Evolutionary conservation across 2,888 invertebrate species (phyloP).

Genomic region (Ashinkailepas kermadecensis): DNA sequence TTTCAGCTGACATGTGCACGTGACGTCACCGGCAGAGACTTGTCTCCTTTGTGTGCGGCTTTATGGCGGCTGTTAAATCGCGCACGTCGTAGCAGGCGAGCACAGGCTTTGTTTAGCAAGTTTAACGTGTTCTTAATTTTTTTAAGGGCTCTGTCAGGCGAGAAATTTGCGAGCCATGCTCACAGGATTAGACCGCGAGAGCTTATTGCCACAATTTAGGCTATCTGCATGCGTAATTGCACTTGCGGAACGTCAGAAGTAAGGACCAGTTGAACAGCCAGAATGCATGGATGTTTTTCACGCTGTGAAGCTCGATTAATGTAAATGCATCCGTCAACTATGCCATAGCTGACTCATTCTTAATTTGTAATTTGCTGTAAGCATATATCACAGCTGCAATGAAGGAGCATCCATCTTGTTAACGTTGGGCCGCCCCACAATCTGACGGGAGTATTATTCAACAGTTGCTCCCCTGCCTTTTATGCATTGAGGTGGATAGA

Average conservation of each 20-base stretch:
- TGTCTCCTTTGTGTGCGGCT: conserved; percentile 1
- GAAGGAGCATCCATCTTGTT: too few species aligned
- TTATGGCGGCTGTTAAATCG: neutral
- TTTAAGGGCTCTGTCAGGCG: neutral
- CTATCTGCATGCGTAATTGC: neutral
- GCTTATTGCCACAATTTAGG: neutral
- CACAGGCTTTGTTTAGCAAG: neutral
- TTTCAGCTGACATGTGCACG: neutral
- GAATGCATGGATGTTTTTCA: too few species aligned
- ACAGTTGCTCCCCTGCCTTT: too few species aligned
- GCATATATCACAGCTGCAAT: too few species aligned
- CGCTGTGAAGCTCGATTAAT: too few species aligned
- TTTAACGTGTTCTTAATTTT: conserved; percentile 12
- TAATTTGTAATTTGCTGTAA: too few species aligned
- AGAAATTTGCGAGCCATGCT: neutral
- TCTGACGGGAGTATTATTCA: too few species aligned
- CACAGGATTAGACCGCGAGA: neutral
- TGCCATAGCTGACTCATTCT: too few species aligned
- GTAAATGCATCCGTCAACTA: too few species aligned
- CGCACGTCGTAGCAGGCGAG: neutral
- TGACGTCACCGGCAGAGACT: neutral
- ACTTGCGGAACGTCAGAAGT: neutral
- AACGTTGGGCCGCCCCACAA: too few species aligned
- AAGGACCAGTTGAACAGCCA: too few species aligned
- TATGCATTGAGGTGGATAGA: too few species aligned